Evolutionary conservation across 2,888 invertebrate genomes (phyloP).

Genomic region (Agrilus mali): DNA sequence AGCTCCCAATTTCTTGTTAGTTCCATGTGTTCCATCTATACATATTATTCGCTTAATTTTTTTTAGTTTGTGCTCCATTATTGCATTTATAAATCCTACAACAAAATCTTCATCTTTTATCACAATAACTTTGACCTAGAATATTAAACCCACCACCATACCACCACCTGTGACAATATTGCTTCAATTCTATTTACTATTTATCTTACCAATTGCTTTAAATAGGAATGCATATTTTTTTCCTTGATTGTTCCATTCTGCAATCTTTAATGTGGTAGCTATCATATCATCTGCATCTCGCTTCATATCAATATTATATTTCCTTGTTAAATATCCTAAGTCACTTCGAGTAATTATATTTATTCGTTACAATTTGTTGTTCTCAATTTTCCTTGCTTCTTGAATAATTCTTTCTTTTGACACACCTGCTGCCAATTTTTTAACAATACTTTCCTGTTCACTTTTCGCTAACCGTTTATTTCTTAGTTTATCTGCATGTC

Average conservation of each 20-base stretch:
- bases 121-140: constrained; percentile 9
- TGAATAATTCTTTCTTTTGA: no score
- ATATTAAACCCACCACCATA: background rate
- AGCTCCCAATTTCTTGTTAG: constrained; percentile 1
- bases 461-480: constrained; percentile 9
- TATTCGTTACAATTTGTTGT: no score
- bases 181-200: background rate
- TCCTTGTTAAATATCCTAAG: constrained; percentile 8
- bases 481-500: constrained; percentile 10
- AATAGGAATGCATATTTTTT: constrained; percentile 10
- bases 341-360: background rate
- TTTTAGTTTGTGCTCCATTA: background rate
- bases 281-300: constrained; percentile 10
- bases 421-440: constrained; percentile 7
- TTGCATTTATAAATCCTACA: background rate
- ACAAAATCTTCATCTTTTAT: constrained; percentile 2
- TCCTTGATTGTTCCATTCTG: constrained; percentile 9
- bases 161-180: constrained; percentile 3
- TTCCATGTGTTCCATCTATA: constrained; percentile 6
- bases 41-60: constrained; percentile 4
- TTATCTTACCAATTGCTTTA: constrained; percentile 9
- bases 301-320: constrained; percentile 9
- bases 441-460: constrained; percentile 8
- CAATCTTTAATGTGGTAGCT: constrained; percentile 7
- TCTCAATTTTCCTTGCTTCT: no score